Evolutionary conservation across 2,888 invertebrate species (phyloP), one percentile per base, ranked within the genome.

Genomic region (Andrena minutula): DNA sequence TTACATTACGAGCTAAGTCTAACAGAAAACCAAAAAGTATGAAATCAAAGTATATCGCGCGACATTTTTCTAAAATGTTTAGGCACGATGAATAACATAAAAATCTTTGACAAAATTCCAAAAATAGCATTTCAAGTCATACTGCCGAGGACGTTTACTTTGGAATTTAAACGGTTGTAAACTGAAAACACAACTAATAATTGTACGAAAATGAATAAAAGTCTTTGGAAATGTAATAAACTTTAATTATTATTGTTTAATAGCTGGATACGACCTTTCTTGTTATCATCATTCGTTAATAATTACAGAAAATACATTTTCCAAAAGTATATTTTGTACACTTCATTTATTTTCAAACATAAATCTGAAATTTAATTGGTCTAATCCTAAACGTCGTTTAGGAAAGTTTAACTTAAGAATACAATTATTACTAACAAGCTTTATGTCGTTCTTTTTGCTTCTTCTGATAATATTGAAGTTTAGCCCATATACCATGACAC

Each of bases 401-500:
- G 2, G 41, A 68, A 72, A 26, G 12, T 20, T 28, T 47, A 8
- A 49, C 7, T 10, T 56, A 61, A 65, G 5, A 65, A 51, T 26
- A 41, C 12, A 16, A 41, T 16, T 41, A 41, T 41, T 78, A 53
- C 30, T 35, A 65, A 28, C 16, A 10, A 32, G 1, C 10, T 65
- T 63, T 83, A 74, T 68, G 83, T 78, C 51, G 69, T 77, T 71
- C n/a, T 75, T 83, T 91, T 23, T 75, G 85, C 61, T 89, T 84
- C 68, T 88, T 91, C 81, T 94, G 92, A 87, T 94, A 94, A 87
- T 97, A 97, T 88, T 96, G 96, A 41, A 98, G 94, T 90, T 98
- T 98, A 0, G 96, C 95, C 98, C 98, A 98, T 77, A 98, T 97
- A 58, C 98, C 98, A 84, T 95, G 95, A 92, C 98, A 98, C 98